These are phyloP conservation scores for Drosophila histrio DNA, from an alignment of 2,888 invertebrate species.

Conservation along the genomic window DNA sequence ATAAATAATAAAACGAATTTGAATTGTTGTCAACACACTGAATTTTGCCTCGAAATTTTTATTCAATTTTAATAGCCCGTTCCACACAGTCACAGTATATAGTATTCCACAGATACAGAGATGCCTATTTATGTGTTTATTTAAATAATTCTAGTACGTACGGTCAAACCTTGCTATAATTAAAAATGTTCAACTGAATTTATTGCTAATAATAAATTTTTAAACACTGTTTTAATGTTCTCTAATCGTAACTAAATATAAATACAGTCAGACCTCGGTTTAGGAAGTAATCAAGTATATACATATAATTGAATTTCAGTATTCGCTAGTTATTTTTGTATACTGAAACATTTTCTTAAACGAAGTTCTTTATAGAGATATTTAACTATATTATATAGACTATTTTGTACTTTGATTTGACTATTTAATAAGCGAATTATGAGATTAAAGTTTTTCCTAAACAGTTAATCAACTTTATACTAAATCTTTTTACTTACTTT, in stretches of 20 bases:
- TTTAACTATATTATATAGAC: too few species aligned
- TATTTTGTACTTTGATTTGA: too few species aligned
- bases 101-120: slow-evolving; percentile 1
- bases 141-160: neutral
- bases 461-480: too few species aligned
- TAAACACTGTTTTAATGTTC: neutral
- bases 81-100: slow-evolving; percentile 5
- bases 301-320: too few species aligned
- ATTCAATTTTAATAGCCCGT: slow-evolving; percentile 18
- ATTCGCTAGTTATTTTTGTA: too few species aligned
- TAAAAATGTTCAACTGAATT: neutral
- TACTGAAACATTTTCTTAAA: too few species aligned
- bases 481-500: too few species aligned
- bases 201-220: slow-evolving; percentile 3
- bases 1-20: slow-evolving; percentile 10
- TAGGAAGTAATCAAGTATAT: too few species aligned
- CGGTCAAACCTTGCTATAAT: neutral
- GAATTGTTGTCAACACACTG: slow-evolving; percentile 22
- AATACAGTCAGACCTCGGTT: too few species aligned
- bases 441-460: too few species aligned
- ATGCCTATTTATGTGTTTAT: slow-evolving; percentile 11
- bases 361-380: too few species aligned
- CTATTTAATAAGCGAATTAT: too few species aligned
- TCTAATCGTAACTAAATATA: neutral
- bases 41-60: slow-evolving; percentile 4